phyloP scores from a whole-genome alignment of 1,140 invertebrate genomes.

The Manduca sexta region DNA sequence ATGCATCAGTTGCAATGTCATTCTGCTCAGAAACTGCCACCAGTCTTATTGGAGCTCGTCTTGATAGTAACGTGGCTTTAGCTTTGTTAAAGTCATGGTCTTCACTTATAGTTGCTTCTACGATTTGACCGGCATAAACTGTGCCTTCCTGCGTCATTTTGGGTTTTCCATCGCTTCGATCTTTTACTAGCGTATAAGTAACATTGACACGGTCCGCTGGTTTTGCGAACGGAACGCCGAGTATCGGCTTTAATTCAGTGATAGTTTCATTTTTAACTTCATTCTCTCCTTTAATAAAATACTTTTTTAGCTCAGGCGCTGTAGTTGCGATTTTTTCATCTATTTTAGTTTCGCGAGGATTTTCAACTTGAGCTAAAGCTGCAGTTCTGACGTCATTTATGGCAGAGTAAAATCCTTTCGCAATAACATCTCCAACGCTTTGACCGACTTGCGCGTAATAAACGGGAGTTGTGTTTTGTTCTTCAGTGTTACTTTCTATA shows the following conservation, averaged over 20 bases:
- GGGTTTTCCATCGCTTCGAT: conserved; percentile 36
- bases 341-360: conserved; percentile 16
- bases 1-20: conserved; percentile 13
- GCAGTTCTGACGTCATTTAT: conserved; percentile 54
- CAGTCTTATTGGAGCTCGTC: conserved; percentile 43
- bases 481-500: conserved; percentile 33
- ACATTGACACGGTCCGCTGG: conserved; percentile 48
- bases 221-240: conserved; percentile 50
- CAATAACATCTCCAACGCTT: conserved; percentile 40
- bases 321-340: conserved; percentile 27
- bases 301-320: conserved; percentile 36
- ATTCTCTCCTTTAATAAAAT: conserved; percentile 37
- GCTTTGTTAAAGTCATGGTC: conserved; percentile 55
- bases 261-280: conserved; percentile 24
- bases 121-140: conserved; percentile 51
- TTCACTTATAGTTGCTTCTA: conserved; percentile 54
- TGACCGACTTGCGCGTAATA: conserved; percentile 55
- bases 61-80: conserved; percentile 35
- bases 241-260: conserved; percentile 30
- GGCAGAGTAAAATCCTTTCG: conserved; percentile 54
- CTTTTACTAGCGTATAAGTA: conserved; percentile 48
- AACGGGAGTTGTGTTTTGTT: conserved; percentile 45
- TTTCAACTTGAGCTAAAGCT: conserved; percentile 34
- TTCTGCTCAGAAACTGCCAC: conserved; percentile 35
- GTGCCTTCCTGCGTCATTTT: conserved; percentile 45